phyloP scores from a whole-genome alignment of 2,888 invertebrate genomes.

The Alentia gelatinosa region DNA sequence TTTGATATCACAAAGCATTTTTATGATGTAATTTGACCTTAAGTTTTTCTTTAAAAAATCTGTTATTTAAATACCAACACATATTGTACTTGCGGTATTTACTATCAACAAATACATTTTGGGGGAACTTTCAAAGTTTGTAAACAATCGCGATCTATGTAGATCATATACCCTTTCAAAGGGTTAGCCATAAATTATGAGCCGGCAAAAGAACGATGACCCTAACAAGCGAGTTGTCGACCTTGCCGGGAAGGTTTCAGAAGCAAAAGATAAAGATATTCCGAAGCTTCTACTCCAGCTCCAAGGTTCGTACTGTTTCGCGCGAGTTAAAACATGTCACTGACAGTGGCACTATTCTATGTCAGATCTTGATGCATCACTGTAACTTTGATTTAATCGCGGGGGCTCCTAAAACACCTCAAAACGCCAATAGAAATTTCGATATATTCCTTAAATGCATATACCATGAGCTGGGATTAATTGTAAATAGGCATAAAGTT shows the following conservation, averaged over 20 bases:
- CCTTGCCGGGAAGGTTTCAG: conserved; percentile 74
- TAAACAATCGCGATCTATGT: background rate
- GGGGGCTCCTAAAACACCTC: too few species aligned
- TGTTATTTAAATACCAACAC: too few species aligned
- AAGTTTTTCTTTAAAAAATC: too few species aligned
- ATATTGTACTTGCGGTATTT: too few species aligned
- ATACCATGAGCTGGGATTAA: too few species aligned
- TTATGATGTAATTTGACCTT: too few species aligned
- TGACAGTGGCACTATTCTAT: background rate
- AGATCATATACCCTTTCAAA: background rate
- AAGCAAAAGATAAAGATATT: conserved; percentile 73
- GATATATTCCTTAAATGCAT: too few species aligned
- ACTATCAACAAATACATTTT: background rate
- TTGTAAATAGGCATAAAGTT: too few species aligned
- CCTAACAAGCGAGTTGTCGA: conserved; percentile 50
- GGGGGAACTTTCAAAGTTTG: background rate
- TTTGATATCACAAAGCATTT: too few species aligned
- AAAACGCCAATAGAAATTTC: too few species aligned
- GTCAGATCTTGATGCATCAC: background rate
- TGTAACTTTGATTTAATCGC: too few species aligned
- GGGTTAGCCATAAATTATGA: background rate
- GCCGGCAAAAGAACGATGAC: background rate
- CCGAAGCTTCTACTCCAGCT: conserved; percentile 72
- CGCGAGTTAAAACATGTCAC: background rate
- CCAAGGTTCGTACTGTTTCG: conserved; percentile 69